phyloP scores from a whole-genome alignment of 2,888 invertebrate species.

The Bimastos eiseni region DNA sequence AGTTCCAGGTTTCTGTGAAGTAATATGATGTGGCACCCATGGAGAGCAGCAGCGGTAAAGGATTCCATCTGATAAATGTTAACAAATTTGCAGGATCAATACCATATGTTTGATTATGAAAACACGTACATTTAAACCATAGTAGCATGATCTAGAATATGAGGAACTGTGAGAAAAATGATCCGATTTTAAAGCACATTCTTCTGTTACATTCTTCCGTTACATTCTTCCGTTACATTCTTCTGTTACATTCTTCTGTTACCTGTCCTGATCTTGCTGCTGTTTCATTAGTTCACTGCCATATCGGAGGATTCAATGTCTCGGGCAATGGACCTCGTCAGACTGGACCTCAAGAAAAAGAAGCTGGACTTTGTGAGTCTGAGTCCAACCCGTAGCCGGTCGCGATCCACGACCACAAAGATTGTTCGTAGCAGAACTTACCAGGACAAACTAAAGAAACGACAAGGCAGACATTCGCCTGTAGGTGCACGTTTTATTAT shows the following conservation, averaged over 20 bases:
- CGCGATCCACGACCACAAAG: background rate
- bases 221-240: background rate
- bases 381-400: background rate
- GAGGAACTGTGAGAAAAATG: background rate
- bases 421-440: background rate
- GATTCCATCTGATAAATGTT: too few species aligned
- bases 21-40: too few species aligned
- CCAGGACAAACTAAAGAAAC: background rate
- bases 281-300: conserved; percentile 44
- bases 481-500: background rate
- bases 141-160: background rate
- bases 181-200: background rate
- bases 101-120: too few species aligned
- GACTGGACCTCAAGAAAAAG: conserved; percentile 52
- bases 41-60: too few species aligned
- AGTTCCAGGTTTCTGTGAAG: too few species aligned
- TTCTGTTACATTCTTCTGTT: background rate
- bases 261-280: background rate
- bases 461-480: background rate
- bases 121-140: too few species aligned
- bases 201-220: background rate
- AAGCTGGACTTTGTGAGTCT: conserved; percentile 41
- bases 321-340: conserved; percentile 52
- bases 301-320: conserved; percentile 53
- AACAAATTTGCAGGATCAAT: too few species aligned